Conservation (phyloP, 2,888 invertebrate genomes). For the Eupithecia vulgata region DNA sequence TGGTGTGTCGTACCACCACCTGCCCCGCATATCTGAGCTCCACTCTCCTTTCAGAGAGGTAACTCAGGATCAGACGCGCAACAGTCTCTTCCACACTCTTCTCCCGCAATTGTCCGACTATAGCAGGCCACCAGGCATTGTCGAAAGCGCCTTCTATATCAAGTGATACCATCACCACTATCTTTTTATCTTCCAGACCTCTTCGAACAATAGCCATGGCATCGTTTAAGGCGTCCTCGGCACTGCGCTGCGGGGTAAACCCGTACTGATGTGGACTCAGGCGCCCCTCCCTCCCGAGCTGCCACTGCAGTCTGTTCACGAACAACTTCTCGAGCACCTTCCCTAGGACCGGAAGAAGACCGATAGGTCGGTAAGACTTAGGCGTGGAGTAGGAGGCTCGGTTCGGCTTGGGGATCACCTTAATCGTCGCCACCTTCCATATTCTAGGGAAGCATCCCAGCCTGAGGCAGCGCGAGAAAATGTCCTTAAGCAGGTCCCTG, state of each 20-base stretch:
- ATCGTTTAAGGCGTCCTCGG: background rate
- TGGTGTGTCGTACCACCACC: too few species aligned
- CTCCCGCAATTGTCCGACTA: too few species aligned
- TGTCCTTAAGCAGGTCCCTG: too few species aligned
- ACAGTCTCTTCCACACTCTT: too few species aligned
- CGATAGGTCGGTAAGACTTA: conserved; percentile 4
- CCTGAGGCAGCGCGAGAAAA: background rate
- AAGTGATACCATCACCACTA: too few species aligned
- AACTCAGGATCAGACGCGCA: too few species aligned
- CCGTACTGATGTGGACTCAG: background rate
- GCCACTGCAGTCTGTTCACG: background rate
- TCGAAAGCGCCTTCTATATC: too few species aligned
- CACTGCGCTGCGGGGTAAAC: background rate
- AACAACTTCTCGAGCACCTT: conserved; percentile 28
- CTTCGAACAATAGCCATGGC: conserved; percentile 13
- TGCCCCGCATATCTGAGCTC: too few species aligned
- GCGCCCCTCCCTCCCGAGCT: background rate
- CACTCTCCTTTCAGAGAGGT: too few species aligned
- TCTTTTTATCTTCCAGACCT: too few species aligned
- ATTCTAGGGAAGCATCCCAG: background rate
- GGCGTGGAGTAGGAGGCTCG: background rate
- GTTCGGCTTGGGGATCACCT: background rate
- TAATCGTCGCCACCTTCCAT: background rate
- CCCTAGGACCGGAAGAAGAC: background rate
- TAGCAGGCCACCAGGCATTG: too few species aligned